Evolutionary conservation across 2,797 vertebrate species (phyloP).

Genomic region (Eulemur rubriventer): DNA sequence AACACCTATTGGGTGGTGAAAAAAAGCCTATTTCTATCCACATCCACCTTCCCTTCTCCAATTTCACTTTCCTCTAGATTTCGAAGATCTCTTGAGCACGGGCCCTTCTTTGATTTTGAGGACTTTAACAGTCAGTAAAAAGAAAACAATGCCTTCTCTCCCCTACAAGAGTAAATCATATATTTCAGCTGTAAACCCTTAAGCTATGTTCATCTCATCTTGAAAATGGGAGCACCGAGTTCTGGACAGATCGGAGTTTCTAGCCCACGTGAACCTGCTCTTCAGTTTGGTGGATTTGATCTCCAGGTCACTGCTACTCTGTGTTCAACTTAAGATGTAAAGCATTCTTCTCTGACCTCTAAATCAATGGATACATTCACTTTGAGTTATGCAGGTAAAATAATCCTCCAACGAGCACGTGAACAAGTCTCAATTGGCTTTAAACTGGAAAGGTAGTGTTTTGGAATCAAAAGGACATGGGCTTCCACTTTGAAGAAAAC

Average conservation of each 20-base stretch:
- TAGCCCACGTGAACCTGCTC: neutral
- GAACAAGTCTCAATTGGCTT: neutral
- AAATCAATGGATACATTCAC: neutral
- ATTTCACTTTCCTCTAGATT: neutral
- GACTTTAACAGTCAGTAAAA: neutral
- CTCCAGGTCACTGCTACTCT: neutral
- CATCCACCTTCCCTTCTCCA: neutral
- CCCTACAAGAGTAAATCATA: neutral
- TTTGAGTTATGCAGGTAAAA: neutral
- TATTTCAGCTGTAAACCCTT: neutral
- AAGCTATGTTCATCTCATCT: neutral
- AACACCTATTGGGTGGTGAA: fast-evolving
- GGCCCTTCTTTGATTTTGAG: neutral
- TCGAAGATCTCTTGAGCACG: neutral
- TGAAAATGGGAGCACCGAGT: neutral
- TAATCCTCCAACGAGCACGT: neutral
- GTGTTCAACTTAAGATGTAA: neutral
- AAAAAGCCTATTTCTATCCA: neutral
- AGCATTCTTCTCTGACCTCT: neutral
- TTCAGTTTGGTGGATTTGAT: neutral
- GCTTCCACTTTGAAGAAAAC: neutral
- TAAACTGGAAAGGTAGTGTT: neutral
- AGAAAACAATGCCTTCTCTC: neutral
- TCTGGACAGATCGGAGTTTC: neutral
- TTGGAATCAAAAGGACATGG: neutral